Percentiles rank a stretch among this genome's conserved stretches.
Evolutionary conservation across 1,140 invertebrate species (phyloP).

Genomic region (Grapholita molesta): DNA sequence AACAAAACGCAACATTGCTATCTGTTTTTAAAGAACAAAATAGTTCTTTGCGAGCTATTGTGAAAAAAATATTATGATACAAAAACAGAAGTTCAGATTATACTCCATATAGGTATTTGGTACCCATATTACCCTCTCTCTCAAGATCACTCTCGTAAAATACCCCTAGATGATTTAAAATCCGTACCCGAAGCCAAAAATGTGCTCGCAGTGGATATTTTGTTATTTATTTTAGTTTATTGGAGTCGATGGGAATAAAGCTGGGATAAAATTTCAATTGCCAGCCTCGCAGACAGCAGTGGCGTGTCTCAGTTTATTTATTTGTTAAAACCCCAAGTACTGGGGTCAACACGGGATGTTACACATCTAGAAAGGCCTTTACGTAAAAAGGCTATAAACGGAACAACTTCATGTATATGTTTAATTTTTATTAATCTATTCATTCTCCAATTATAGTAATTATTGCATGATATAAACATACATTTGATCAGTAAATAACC

Average conservation of each 20-base stretch:
- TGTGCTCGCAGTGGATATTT: conserved; percentile 31
- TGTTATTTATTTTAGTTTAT: conserved; percentile 68
- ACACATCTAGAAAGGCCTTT: conserved; percentile 21
- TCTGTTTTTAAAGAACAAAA: too few species aligned
- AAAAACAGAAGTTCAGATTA: too few species aligned
- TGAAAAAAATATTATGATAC: too few species aligned
- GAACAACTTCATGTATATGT: not conserved
- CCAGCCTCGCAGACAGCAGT: conserved; percentile 61
- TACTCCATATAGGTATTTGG: not conserved
- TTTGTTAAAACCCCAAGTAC: conserved; percentile 53
- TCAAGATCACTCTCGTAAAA: conserved; percentile 31
- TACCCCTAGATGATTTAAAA: conserved; percentile 47
- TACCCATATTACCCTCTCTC: not conserved
- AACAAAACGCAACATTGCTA: too few species aligned
- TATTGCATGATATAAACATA: too few species aligned
- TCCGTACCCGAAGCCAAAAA: conserved; percentile 28
- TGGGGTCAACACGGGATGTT: conserved; percentile 15
- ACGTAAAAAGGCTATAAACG: not conserved
- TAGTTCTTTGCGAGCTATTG: too few species aligned
- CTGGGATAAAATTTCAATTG: conserved; percentile 74
- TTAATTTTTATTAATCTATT: not conserved
- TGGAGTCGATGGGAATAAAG: conserved; percentile 62
- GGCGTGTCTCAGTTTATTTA: conserved; percentile 68
- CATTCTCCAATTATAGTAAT: too few species aligned
- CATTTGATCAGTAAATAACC: too few species aligned